These are phyloP conservation scores for Chymomyza fuscimana DNA, from an alignment of 2,888 invertebrate species.

Conservation along the genomic window DNA sequence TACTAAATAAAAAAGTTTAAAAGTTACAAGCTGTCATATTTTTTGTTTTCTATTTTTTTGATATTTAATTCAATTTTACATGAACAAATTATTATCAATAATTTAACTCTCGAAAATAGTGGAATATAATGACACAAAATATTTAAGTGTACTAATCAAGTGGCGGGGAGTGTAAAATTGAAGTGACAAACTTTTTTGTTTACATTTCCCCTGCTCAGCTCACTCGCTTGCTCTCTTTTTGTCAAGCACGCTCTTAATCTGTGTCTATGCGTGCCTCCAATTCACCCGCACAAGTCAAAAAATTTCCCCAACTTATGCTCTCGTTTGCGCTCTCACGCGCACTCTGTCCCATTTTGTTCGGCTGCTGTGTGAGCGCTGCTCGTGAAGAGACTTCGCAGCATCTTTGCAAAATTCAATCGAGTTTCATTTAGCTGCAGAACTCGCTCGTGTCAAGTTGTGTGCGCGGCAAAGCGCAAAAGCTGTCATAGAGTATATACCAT, in stretches of 20 bases:
- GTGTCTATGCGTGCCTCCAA: background rate
- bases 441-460: conserved; percentile 72
- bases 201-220: conserved; percentile 59
- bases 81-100: no score
- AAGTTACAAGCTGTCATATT: no score
- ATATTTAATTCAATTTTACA: no score
- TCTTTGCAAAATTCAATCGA: conserved; percentile 58
- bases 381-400: conserved; percentile 62
- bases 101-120: no score
- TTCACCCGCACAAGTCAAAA: conserved; percentile 4
- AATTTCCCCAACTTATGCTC: conserved; percentile 31
- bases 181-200: conserved; percentile 42
- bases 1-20: no score
- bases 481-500: conserved; percentile 16
- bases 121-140: no score
- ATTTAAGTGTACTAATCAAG: no score
- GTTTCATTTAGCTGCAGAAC: conserved; percentile 76
- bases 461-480: conserved; percentile 34
- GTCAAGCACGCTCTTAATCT: conserved; percentile 6
- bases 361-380: conserved; percentile 18
- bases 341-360: conserved; percentile 37
- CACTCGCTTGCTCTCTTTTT: conserved; percentile 17
- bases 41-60: no score
- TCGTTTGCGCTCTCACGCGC: background rate
- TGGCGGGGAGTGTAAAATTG: background rate